Evolutionary conservation across 2,888 invertebrate genomes (phyloP).

Genomic region (Aphrophora alni): DNA sequence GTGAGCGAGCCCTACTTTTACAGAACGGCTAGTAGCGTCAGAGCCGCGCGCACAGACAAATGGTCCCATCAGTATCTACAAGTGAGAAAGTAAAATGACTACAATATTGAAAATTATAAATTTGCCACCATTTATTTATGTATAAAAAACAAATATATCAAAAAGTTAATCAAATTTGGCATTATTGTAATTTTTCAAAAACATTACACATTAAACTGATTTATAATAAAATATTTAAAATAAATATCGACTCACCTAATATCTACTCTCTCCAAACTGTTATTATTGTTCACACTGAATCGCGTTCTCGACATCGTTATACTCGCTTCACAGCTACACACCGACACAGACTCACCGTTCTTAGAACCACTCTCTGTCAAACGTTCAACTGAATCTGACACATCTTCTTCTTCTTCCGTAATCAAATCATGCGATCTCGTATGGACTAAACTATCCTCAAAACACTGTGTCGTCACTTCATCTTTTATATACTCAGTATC

Average conservation of each 20-base stretch:
- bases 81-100: too few species aligned
- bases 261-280: conserved; percentile 58
- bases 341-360: conserved; percentile 53
- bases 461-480: conserved; percentile 27
- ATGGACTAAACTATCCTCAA: conserved; percentile 46
- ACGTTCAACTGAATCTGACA: conserved; percentile 60
- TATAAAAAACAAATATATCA: too few species aligned
- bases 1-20: too few species aligned
- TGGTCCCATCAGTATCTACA: too few species aligned
- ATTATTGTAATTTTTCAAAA: too few species aligned
- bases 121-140: too few species aligned
- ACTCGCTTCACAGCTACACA: conserved; percentile 51
- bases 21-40: too few species aligned
- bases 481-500: conserved; percentile 6
- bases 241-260: conserved; percentile 6
- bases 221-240: too few species aligned
- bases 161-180: too few species aligned
- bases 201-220: too few species aligned
- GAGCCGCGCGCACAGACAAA: too few species aligned
- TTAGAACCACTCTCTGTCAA: conserved; percentile 59
- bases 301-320: conserved; percentile 28
- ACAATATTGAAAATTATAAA: too few species aligned
- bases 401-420: conserved; percentile 61
- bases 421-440: conserved; percentile 60
- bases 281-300: conserved; percentile 61